A percentile compares a stretch with the other conserved stretches of the same genome.
These are phyloP conservation scores for Coenonympha glycerion DNA, from an alignment of 2,888 invertebrate genomes.

Conservation along the genomic window DNA sequence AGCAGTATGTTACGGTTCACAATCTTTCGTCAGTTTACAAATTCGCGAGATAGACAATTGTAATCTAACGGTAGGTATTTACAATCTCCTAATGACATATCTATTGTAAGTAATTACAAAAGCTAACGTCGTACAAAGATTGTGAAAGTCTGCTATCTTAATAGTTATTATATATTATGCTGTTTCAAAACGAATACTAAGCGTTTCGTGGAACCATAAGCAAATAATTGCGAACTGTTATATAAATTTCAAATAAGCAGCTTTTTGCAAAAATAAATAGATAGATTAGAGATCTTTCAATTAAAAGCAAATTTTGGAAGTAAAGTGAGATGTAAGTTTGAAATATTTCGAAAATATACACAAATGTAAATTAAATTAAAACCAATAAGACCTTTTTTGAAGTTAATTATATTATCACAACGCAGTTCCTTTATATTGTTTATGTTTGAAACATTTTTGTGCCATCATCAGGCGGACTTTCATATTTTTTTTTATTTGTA, in stretches of 20 bases:
- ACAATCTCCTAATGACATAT: no score
- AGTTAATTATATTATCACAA: no score
- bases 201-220: conserved; percentile 22
- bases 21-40: no score
- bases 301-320: conserved; percentile 59
- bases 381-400: no score
- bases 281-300: conserved; percentile 39
- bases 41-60: no score
- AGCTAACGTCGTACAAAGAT: conserved; percentile 61
- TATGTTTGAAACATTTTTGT: conserved; percentile 41
- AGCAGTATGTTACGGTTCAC: no score
- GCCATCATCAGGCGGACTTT: conserved; percentile 67
- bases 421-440: conserved; percentile 13
- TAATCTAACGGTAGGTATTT: no score
- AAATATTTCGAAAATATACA: no score
- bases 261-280: conserved; percentile 13
- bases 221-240: conserved; percentile 30
- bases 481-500: conserved; percentile 63
- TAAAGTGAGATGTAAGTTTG: no score
- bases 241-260: conserved; percentile 1
- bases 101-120: conserved; percentile 35
- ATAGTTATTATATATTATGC: conserved; percentile 54
- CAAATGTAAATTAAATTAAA: no score
- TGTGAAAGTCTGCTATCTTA: conserved; percentile 55
- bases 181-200: conserved; percentile 44